phyloP scores from a whole-genome alignment of 2,888 invertebrate genomes.

The Ectobius pallidus region DNA sequence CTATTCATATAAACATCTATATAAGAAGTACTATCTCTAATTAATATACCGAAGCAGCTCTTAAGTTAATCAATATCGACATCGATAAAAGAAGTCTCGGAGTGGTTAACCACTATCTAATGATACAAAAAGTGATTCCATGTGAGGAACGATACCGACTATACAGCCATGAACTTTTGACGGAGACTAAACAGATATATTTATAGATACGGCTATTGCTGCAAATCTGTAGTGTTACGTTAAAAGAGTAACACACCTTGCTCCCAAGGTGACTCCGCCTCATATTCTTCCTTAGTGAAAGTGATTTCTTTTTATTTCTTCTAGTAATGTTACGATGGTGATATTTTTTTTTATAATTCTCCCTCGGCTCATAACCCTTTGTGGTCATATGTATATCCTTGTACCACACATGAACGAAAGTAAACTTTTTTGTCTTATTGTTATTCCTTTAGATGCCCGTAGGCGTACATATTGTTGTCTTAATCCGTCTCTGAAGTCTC shows the following conservation, averaged over 20 bases:
- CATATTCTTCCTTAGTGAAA: conserved; percentile 20
- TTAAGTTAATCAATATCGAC: too few species aligned
- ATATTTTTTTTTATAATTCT: background rate
- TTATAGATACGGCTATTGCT: too few species aligned
- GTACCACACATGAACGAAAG: conserved; percentile 13
- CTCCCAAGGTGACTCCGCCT: background rate
- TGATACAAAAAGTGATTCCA: too few species aligned
- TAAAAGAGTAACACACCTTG: conserved; percentile 12
- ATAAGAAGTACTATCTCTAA: too few species aligned
- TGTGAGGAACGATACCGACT: too few species aligned
- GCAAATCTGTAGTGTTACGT: too few species aligned
- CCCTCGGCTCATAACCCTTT: background rate
- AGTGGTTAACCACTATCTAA: too few species aligned
- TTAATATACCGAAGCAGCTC: too few species aligned
- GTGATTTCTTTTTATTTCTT: background rate
- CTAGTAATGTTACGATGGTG: background rate
- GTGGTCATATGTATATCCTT: conserved; percentile 14
- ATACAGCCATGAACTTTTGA: too few species aligned
- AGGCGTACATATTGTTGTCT: background rate
- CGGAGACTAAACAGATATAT: too few species aligned
- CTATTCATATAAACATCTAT: too few species aligned
- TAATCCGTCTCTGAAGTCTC: background rate
- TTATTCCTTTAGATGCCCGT: background rate
- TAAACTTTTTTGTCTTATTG: background rate
- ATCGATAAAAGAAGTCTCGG: too few species aligned